phyloP scores from a whole-genome alignment of 2,113 vertebrate genomes.

The Mobula hypostoma region DNA sequence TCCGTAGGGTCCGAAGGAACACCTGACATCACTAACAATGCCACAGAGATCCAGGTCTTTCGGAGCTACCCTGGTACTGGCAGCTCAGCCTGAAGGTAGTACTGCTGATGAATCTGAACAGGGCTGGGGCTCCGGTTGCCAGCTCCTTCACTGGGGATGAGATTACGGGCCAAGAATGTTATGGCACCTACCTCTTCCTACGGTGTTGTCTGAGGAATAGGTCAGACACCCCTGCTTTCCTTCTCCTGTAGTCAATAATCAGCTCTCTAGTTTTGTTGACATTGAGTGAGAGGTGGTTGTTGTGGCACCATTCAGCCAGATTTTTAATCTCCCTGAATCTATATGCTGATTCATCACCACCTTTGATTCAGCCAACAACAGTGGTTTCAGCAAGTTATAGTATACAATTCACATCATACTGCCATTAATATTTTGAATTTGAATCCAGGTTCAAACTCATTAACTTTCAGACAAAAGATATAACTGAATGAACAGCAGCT shows the following conservation, averaged over 20 bases:
- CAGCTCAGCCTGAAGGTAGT: too few relatives aligned
- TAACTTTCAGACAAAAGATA: background rate
- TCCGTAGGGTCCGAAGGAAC: too few relatives aligned
- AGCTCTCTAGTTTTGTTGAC: too few relatives aligned
- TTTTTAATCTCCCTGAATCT: too few relatives aligned
- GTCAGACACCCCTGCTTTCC: too few relatives aligned
- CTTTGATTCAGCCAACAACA: background rate
- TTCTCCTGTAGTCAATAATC: too few relatives aligned
- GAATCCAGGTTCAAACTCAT: background rate
- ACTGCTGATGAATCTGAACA: background rate
- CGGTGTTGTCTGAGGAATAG: background rate
- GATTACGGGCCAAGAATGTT: background rate
- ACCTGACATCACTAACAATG: too few relatives aligned
- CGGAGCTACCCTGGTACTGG: too few relatives aligned
- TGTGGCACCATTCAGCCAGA: too few relatives aligned
- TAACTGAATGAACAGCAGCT: background rate
- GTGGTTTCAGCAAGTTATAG: background rate
- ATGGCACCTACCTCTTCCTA: background rate
- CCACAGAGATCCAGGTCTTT: too few relatives aligned
- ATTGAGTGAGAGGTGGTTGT: too few relatives aligned
- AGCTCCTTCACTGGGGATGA: background rate
- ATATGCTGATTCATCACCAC: too few relatives aligned
- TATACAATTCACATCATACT: background rate
- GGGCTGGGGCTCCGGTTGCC: background rate
- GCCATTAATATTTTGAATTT: background rate